Evolutionary conservation across 2,113 vertebrate genomes (phyloP).

Genomic region (Sterrhoptilus dennistouni): DNA sequence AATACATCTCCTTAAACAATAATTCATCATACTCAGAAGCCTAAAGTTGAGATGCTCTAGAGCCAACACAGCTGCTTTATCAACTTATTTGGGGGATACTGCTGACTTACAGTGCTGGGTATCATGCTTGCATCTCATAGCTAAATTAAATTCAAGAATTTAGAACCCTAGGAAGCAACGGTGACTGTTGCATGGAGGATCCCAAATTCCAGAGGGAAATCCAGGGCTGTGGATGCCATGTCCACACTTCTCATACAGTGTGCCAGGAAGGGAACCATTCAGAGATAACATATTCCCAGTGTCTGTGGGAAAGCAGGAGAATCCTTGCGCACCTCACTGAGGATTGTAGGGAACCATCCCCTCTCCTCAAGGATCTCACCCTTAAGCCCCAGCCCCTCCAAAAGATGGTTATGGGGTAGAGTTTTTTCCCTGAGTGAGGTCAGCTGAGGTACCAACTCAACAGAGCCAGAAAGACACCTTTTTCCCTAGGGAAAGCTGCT

Average conservation of each 20-base stretch:
- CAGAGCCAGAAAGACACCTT: neutral
- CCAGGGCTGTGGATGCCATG: neutral
- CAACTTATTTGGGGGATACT: slow-evolving; percentile 20
- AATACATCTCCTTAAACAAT: slow-evolving; percentile 64
- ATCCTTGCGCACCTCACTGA: neutral
- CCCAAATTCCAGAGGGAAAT: neutral
- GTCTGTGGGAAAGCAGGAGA: neutral
- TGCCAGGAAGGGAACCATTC: neutral
- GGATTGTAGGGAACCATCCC: neutral
- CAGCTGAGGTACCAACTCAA: neutral
- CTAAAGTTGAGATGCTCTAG: slow-evolving; percentile 44
- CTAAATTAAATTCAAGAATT: neutral
- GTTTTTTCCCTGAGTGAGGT: neutral
- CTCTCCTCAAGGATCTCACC: neutral
- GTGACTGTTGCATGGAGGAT: neutral
- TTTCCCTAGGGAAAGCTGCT: neutral
- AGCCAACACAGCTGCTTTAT: slow-evolving; percentile 64
- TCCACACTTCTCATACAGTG: fast-evolving
- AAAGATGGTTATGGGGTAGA: neutral
- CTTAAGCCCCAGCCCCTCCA: fast-evolving
- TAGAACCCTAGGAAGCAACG: neutral
- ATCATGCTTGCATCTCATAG: neutral
- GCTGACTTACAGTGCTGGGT: slow-evolving; percentile 8
- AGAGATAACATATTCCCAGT: neutral
- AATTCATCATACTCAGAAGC: slow-evolving; percentile 66